Evolutionary conservation across 2,113 vertebrate species (phyloP), one percentile per base, ranked within the genome.

Genomic region (Nycticryphes semicollaris): DNA sequence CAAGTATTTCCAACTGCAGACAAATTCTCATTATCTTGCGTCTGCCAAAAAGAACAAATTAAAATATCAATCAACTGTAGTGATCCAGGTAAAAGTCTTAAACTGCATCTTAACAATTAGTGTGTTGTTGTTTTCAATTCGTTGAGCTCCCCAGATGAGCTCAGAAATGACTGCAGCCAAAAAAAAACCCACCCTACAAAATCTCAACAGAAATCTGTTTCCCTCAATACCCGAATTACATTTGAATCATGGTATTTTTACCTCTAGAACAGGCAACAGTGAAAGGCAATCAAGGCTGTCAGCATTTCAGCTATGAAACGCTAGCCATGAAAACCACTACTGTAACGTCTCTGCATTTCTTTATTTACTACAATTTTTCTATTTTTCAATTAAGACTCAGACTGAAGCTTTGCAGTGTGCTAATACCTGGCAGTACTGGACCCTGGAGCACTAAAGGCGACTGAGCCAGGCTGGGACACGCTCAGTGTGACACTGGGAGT

Each of bases 61-160:
- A 96, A 96, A 94, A 90, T 67, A 74, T 90, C 94, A 86, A 57
- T 75, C 84, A 94, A 82, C 91, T 14, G 77, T 83, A 96, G 85
- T 25, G 54, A 93, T 90, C 56, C 92, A 70, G 66, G 76, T 94
- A 94, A 76, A 93, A 97, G 72, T 88, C 90, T 96, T 78, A 87
- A 83, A 84, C 75, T 37, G 69, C 54, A 60, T 79, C 67, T 68
- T 62, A 85, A 78, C 93, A 94, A 93, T 87, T 51, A 95, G 15
- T 43, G 50, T 82, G 84, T 87, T 88, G 69, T 59, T 57, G 31
- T 89, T 93, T 33, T 39, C 74, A 54, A 85, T 41, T 93, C 14
- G 0, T 6, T 62, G 66, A 85, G 66, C 67, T 63, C 70, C 63
- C 84, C 89, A 82, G 63, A 91, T 39, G 60, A 78, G 76, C 72